Evolutionary conservation across 2,888 invertebrate genomes (phyloP).

Genomic region (Caenorhabditis macrosperma): DNA sequence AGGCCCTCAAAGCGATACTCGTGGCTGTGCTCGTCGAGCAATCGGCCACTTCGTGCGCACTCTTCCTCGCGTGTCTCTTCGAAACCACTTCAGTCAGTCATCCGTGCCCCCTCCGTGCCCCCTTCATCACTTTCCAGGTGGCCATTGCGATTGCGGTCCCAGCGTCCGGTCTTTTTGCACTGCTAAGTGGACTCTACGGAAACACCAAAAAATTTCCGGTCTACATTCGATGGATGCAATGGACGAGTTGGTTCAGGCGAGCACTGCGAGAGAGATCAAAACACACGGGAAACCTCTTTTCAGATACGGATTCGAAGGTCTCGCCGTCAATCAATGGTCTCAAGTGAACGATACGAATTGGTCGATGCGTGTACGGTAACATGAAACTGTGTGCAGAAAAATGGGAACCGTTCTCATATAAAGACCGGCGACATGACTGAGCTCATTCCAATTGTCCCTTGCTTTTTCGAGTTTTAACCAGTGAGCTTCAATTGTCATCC

Average conservation of each 20-base stretch:
- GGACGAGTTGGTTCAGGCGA: slow-evolving; percentile 62
- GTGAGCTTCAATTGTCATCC: too few relatives aligned
- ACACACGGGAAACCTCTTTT: not conserved
- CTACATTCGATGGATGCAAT: slow-evolving; percentile 74
- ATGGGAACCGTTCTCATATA: too few relatives aligned
- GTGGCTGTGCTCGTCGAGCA: slow-evolving; percentile 32
- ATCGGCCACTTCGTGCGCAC: slow-evolving; percentile 34
- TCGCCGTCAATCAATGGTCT: slow-evolving; percentile 64
- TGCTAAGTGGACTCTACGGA: slow-evolving; percentile 77
- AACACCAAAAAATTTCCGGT: slow-evolving; percentile 74
- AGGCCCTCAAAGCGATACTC: slow-evolving; percentile 36
- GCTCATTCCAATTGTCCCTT: too few relatives aligned
- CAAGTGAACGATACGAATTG: slow-evolving; percentile 11
- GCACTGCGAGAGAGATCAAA: too few relatives aligned
- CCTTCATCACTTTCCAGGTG: not conserved
- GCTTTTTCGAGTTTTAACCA: too few relatives aligned
- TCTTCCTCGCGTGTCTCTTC: slow-evolving; percentile 43
- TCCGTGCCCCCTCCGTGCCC: not conserved
- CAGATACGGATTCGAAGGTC: slow-evolving; percentile 82
- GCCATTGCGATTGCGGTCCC: slow-evolving; percentile 69
- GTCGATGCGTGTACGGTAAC: not conserved
- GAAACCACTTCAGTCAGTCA: slow-evolving; percentile 21
- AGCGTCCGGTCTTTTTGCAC: slow-evolving; percentile 69
- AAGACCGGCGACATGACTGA: too few relatives aligned
- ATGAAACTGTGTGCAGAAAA: not conserved